phyloP scores from a whole-genome alignment of 2,797 vertebrate species.

The Muraenolepis orangiensis region DNA sequence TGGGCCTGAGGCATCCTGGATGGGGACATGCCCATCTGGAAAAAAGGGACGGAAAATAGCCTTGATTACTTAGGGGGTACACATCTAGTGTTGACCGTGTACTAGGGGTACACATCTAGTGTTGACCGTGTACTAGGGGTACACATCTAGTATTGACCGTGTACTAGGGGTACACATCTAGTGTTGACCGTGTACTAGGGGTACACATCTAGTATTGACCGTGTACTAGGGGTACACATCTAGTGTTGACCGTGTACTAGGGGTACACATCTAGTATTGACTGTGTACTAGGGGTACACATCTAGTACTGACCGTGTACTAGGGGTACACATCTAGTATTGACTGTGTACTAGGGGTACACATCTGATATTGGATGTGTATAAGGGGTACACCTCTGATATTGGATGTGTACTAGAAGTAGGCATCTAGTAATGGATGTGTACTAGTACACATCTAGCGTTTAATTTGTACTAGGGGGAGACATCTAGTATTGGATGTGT shows the following conservation, averaged over 20 bases:
- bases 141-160: not conserved
- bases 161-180: no score
- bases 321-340: not conserved
- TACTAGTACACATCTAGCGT: no score
- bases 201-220: not conserved
- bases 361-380: not conserved
- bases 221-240: no score
- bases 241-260: no score
- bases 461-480: not conserved
- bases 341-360: not conserved
- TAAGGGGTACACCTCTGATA: no score
- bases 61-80: not conserved
- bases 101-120: not conserved
- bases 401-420: not conserved
- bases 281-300: no score
- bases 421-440: not conserved
- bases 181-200: not conserved
- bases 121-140: not conserved
- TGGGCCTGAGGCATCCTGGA: slow-evolving; percentile 91
- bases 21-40: slow-evolving; percentile 94
- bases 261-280: no score
- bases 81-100: not conserved
- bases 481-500: not conserved
- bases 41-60: slow-evolving; percentile 30
- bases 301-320: not conserved